These are phyloP conservation scores for Synanceia verrucosa DNA, from an alignment of 2,797 vertebrate species.

Conservation along the genomic window DNA sequence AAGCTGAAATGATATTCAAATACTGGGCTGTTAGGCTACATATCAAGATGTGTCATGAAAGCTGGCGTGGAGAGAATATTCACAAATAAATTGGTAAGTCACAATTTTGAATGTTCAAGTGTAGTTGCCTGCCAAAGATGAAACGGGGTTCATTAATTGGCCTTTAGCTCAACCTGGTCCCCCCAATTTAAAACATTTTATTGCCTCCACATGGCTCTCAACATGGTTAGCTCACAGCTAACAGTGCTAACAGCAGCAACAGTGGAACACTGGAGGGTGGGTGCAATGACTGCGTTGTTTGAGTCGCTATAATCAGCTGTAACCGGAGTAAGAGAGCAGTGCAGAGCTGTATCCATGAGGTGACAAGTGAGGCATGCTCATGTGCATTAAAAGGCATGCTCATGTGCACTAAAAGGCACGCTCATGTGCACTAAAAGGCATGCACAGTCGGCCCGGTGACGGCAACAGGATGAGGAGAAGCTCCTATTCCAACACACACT, in stretches of 20 bases:
- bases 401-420: neutral
- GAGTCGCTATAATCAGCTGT: neutral
- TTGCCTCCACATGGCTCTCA: neutral
- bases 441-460: neutral
- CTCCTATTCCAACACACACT: neutral
- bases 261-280: neutral
- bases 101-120: neutral
- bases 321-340: neutral
- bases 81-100: neutral
- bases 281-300: neutral
- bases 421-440: neutral
- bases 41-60: slow-evolving; percentile 13
- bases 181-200: neutral
- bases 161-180: neutral
- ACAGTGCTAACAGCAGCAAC: neutral
- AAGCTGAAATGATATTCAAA: slow-evolving; percentile 40
- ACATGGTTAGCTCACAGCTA: neutral
- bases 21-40: neutral
- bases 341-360: neutral
- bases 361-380: neutral
- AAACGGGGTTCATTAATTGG: neutral
- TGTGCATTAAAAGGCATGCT: neutral
- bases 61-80: slow-evolving; percentile 23
- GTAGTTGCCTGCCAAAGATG: neutral
- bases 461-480: neutral